Conservation (phyloP, 2,113 vertebrate genomes). For the Cygnus atratus region DNA sequence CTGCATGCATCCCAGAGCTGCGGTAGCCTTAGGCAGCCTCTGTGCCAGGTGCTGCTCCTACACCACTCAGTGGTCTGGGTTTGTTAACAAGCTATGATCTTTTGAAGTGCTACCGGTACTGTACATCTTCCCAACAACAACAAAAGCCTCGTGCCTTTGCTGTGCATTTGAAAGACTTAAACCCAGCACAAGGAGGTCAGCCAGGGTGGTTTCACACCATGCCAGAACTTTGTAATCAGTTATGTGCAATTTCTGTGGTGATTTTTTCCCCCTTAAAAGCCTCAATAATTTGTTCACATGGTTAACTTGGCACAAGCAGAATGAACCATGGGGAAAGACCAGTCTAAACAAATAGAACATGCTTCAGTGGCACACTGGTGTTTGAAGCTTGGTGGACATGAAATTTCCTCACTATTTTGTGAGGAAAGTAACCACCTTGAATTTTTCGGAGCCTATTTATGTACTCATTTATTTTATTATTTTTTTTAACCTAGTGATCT, state of each 20-base stretch:
- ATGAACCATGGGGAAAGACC: background rate
- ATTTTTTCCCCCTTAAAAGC: background rate
- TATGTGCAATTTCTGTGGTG: background rate
- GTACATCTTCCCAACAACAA: background rate
- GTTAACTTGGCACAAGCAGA: background rate
- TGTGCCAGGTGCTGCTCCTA: background rate
- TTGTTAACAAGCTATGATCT: background rate
- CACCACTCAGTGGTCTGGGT: accelerated
- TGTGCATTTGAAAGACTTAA: background rate
- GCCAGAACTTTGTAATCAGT: background rate
- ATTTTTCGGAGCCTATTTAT: background rate
- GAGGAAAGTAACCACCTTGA: background rate
- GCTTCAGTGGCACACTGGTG: background rate
- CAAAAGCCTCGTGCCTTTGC: background rate
- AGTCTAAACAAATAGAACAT: background rate
- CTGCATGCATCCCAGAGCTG: background rate
- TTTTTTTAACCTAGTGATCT: background rate
- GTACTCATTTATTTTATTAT: background rate
- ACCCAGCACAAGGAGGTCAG: background rate
- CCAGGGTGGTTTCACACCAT: background rate
- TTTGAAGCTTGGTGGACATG: background rate
- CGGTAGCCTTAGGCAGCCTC: background rate
- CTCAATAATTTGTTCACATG: background rate
- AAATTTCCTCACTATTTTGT: background rate
- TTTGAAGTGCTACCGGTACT: background rate